phyloP scores from a whole-genome alignment of 2,888 invertebrate genomes.

The Acleris emargana region DNA sequence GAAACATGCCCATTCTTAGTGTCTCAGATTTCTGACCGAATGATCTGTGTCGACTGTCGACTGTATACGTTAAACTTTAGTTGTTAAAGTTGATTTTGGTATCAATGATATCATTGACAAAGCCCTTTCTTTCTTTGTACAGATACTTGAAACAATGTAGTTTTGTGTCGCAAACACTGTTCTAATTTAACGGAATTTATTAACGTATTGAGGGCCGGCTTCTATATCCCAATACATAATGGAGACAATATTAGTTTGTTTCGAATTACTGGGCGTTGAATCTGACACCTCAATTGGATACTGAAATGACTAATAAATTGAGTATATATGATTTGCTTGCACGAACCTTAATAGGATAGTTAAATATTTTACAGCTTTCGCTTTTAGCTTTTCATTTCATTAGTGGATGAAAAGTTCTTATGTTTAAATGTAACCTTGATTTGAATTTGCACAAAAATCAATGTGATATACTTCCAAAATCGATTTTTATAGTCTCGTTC shows the following conservation, averaged over 20 bases:
- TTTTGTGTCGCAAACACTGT: conserved; percentile 18
- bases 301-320: conserved; percentile 23
- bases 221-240: too few species aligned
- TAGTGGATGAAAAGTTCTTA: too few species aligned
- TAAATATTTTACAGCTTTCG: conserved; percentile 6
- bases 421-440: too few species aligned
- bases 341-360: conserved; percentile 4
- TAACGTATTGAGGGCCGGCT: background rate
- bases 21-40: conserved; percentile 10
- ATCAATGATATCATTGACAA: background rate
- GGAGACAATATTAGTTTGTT: too few species aligned
- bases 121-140: background rate
- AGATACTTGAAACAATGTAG: conserved; percentile 15
- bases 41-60: background rate
- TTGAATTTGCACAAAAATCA: too few species aligned
- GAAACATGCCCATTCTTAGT: conserved; percentile 11
- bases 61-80: background rate
- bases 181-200: conserved; percentile 19
- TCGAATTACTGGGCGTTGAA: too few species aligned
- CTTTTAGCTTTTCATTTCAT: background rate
- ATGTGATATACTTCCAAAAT: too few species aligned
- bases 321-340: conserved; percentile 4
- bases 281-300: conserved; percentile 2
- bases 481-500: too few species aligned
- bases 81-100: background rate